Evolutionary conservation across 92 coral and sea anemone genomes (phyloP).

Genomic region (Phenganax marumi): DNA sequence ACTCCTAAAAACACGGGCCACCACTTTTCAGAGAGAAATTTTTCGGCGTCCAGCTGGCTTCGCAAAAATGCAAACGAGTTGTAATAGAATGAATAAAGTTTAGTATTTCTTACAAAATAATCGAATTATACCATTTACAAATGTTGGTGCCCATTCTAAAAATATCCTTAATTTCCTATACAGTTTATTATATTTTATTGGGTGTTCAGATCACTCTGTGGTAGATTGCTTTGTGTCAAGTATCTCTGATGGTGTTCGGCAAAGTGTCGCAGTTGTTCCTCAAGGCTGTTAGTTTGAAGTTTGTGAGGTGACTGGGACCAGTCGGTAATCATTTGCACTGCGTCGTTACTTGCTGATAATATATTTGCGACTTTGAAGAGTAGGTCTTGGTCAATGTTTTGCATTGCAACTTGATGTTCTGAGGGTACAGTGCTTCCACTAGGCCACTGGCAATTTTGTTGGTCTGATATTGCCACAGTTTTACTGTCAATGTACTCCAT

Average conservation of each 20-base stretch:
- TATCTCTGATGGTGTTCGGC: slow-evolving; percentile 32
- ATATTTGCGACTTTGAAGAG: slow-evolving; percentile 39
- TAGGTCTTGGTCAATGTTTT: slow-evolving; percentile 38
- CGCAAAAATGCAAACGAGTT: no score
- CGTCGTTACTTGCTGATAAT: slow-evolving; percentile 41
- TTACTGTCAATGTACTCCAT: background rate
- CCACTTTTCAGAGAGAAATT: no score
- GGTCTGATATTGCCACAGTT: background rate
- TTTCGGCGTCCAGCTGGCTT: no score
- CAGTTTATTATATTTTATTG: background rate
- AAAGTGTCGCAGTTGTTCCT: slow-evolving; percentile 36
- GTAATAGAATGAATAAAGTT: no score
- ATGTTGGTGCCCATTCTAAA: no score
- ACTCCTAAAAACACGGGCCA: no score
- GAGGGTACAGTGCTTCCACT: background rate
- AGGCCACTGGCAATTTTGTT: background rate
- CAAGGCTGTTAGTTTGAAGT: slow-evolving; percentile 32
- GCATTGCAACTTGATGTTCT: slow-evolving; percentile 29
- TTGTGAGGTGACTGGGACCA: slow-evolving; percentile 41
- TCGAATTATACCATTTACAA: no score
- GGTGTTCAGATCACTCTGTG: background rate
- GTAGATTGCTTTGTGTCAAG: background rate
- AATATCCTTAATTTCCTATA: no score
- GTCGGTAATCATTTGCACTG: slow-evolving; percentile 22
- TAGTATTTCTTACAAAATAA: no score